Evolutionary conservation across 2,888 invertebrate genomes (phyloP).

Genomic region (Lydus trimaculatus): DNA sequence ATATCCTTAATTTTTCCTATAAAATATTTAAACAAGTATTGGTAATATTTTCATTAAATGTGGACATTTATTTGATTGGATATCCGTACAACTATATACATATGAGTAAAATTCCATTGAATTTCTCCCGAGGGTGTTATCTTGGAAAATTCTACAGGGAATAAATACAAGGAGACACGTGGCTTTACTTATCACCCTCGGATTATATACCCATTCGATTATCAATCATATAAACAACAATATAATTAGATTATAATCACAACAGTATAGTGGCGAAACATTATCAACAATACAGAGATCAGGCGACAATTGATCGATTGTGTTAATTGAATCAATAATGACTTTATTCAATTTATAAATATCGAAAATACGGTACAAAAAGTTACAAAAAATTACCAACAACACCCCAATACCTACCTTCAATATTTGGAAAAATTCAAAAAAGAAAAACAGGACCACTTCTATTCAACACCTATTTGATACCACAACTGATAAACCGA

Average conservation of each 20-base stretch:
- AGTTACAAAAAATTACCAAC: too few relatives aligned
- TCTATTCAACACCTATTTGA: background rate
- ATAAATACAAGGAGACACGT: conserved; percentile 43
- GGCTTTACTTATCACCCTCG: conserved; percentile 50
- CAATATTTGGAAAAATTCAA: background rate
- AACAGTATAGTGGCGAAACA: conserved; percentile 19
- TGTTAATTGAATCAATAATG: background rate
- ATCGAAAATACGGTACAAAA: background rate
- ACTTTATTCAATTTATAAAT: background rate
- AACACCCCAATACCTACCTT: conserved; percentile 2
- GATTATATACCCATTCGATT: conserved; percentile 46
- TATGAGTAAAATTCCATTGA: conserved; percentile 16
- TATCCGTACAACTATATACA: background rate
- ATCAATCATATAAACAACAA: conserved; percentile 57
- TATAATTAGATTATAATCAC: conserved; percentile 52
- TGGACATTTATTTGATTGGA: conserved; percentile 5
- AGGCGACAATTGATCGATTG: background rate
- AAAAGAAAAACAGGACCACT: background rate
- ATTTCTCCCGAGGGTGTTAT: conserved; percentile 47
- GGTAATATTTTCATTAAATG: conserved; percentile 16
- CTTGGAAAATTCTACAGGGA: conserved; percentile 37
- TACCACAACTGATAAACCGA: background rate
- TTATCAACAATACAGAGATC: conserved; percentile 6
- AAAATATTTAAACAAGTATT: background rate
- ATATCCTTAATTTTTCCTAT: conserved; percentile 45